A percentile compares a stretch with the other conserved stretches of the same genome.
These are phyloP conservation scores for Halcyon malimbica DNA, from an alignment of 2,113 vertebrate genomes.

Conservation along the genomic window DNA sequence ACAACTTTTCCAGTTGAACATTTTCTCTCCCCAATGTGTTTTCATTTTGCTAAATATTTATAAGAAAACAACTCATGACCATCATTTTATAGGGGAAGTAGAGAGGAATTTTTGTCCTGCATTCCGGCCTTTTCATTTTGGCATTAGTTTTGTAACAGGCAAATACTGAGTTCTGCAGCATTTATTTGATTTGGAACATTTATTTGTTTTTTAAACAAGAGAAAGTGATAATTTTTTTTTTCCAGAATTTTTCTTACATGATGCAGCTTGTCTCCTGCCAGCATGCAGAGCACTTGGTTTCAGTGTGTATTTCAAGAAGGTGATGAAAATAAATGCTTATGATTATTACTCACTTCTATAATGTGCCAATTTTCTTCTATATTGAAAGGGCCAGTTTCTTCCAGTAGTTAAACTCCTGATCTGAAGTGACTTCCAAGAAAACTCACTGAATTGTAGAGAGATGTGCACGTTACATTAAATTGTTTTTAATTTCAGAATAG, in stretches of 20 bases:
- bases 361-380: background rate
- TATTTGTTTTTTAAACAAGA: background rate
- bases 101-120: background rate
- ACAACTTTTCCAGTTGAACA: background rate
- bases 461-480: background rate
- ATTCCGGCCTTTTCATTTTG: background rate
- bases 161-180: background rate
- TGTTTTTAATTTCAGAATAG: background rate
- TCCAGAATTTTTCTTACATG: background rate
- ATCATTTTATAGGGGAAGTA: background rate
- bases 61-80: background rate
- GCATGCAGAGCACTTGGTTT: background rate
- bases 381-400: background rate
- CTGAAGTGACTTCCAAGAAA: background rate
- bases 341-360: background rate
- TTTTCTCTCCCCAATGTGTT: accelerated
- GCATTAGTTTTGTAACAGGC: background rate
- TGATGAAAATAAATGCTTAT: background rate
- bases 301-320: background rate
- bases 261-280: background rate
- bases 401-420: no score
- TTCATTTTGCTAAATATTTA: background rate
- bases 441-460: background rate
- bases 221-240: background rate
- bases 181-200: background rate